Evolutionary conservation across 2,888 invertebrate genomes (phyloP).

Genomic region (Tipula helvola): DNA sequence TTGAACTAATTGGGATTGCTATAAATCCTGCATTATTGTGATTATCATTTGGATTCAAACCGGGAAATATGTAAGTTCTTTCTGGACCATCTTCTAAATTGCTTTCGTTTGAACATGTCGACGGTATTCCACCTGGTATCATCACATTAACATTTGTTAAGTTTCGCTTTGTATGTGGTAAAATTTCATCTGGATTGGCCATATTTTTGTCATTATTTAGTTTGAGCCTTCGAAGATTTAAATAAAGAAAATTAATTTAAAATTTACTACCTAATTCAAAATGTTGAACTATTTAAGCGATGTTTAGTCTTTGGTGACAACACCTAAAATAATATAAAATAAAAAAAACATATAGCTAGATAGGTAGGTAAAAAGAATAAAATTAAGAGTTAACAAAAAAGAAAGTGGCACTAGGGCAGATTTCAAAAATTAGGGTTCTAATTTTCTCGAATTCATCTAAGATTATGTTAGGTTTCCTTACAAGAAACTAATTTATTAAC

Average conservation of each 20-base stretch:
- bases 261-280: too few relatives aligned
- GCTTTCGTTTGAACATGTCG: background rate
- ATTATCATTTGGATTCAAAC: slow-evolving; percentile 19
- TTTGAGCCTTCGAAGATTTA: background rate
- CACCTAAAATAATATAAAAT: too few relatives aligned
- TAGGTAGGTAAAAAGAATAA: too few relatives aligned
- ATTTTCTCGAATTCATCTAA: too few relatives aligned
- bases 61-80: slow-evolving; percentile 33
- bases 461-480: too few relatives aligned
- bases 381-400: too few relatives aligned
- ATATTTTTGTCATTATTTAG: slow-evolving; percentile 15
- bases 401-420: too few relatives aligned
- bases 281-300: too few relatives aligned
- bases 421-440: too few relatives aligned
- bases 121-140: slow-evolving; percentile 7
- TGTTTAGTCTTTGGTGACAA: too few relatives aligned
- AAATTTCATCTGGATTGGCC: slow-evolving; percentile 31
- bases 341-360: too few relatives aligned
- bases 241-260: background rate
- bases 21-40: slow-evolving; percentile 13
- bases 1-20: slow-evolving; percentile 16
- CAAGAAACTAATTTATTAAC: too few relatives aligned
- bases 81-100: slow-evolving; percentile 25
- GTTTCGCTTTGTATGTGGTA: background rate
- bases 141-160: slow-evolving; percentile 18